These are phyloP conservation scores for Drymodes brunneopygia DNA, from an alignment of 2,113 vertebrate species.

Conservation along the genomic window DNA sequence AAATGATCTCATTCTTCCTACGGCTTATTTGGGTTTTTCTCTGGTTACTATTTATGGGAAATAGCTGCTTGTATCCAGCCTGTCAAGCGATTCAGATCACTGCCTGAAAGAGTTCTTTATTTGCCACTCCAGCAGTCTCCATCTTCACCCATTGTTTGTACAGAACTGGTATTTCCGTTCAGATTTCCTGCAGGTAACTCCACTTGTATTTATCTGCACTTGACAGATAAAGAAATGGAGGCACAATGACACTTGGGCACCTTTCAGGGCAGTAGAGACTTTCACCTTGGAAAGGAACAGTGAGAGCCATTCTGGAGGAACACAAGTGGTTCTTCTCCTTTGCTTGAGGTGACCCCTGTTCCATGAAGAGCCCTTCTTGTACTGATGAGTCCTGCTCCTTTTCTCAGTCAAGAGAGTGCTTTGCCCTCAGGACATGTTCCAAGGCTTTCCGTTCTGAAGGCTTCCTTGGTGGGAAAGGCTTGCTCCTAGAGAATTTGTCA, in stretches of 20 bases:
- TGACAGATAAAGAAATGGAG: neutral
- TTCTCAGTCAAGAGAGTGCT: neutral
- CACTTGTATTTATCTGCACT: neutral
- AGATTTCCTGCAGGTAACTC: neutral
- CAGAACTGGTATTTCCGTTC: neutral
- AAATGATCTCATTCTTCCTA: constrained; percentile 44
- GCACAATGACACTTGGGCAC: neutral
- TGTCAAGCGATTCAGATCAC: neutral
- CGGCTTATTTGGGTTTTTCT: constrained; percentile 21
- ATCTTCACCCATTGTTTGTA: neutral
- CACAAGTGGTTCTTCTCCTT: neutral
- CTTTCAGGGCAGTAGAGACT: neutral
- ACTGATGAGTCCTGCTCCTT: neutral
- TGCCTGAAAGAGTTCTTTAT: neutral
- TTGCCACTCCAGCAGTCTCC: neutral
- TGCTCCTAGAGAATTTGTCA: neutral
- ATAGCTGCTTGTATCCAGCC: neutral
- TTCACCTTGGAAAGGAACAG: neutral
- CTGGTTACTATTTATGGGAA: constrained; percentile 20
- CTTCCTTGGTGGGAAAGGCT: neutral
- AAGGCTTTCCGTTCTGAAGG: neutral
- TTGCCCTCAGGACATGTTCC: neutral
- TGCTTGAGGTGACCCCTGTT: neutral
- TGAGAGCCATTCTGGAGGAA: neutral
- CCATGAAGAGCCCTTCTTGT: neutral